These are phyloP conservation scores for Lemur catta DNA, from an alignment of 2,797 vertebrate genomes.

Conservation along the genomic window DNA sequence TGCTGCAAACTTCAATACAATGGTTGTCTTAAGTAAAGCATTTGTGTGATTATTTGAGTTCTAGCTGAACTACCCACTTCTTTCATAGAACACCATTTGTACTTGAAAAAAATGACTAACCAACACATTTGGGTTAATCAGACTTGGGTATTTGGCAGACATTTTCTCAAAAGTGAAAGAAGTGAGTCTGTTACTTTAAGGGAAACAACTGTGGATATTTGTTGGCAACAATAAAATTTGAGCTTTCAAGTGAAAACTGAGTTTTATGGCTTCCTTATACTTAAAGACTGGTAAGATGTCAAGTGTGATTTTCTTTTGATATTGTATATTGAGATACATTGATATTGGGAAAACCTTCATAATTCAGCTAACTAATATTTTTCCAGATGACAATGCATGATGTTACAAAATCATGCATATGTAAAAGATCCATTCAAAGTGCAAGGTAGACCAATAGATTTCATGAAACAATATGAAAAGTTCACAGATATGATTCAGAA, in stretches of 20 bases:
- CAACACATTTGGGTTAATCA: not conserved
- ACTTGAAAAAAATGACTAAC: not conserved
- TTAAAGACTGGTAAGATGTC: not conserved
- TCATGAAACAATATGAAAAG: not conserved
- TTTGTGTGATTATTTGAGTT: not conserved
- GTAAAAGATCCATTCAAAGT: not conserved
- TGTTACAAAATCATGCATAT: not conserved
- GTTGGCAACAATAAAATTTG: not conserved
- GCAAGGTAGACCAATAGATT: not conserved
- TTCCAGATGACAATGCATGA: not conserved
- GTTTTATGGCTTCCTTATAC: not conserved
- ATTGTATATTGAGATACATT: not conserved
- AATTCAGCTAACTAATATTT: not conserved
- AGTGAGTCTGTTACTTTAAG: not conserved
- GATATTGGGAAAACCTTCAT: not conserved
- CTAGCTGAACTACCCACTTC: not conserved
- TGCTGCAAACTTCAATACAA: not conserved
- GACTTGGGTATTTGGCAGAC: not conserved
- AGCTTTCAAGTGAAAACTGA: conserved; percentile 14
- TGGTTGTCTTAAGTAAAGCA: not conserved
- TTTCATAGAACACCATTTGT: not conserved
- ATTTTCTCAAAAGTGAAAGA: conserved; percentile 1
- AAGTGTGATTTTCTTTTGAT: not conserved
- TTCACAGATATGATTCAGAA: not conserved
- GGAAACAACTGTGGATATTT: not conserved